Conservation (phyloP, 2,113 vertebrate species). For the Labeo catla region DNA sequence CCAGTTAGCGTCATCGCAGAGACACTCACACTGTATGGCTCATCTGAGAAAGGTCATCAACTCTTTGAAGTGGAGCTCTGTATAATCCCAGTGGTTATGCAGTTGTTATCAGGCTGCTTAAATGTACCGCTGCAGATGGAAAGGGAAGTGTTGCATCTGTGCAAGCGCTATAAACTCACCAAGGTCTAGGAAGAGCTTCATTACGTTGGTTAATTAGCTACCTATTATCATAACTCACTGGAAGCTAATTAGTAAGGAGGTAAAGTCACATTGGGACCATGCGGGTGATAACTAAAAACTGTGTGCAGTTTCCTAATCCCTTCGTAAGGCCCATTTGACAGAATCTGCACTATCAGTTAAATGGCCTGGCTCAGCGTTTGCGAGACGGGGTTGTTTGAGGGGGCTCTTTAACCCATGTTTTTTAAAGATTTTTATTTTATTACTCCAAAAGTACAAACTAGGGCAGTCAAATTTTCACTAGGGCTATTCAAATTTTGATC, state of each 20-base stretch:
- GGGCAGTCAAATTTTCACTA: neutral
- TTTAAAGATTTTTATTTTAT: neutral
- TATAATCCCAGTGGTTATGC: neutral
- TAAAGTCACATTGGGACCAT: constrained; percentile 46
- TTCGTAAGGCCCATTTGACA: neutral
- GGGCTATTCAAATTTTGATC: neutral
- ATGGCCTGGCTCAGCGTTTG: neutral
- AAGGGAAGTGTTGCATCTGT: constrained; percentile 28
- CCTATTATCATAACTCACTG: constrained; percentile 64
- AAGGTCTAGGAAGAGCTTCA: constrained; percentile 54
- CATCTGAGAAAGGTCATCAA: constrained; percentile 57
- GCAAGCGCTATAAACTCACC: constrained; percentile 53
- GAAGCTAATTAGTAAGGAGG: constrained; percentile 64
- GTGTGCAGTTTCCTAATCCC: constrained; percentile 14
- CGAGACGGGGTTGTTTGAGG: neutral
- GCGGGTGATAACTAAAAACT: constrained; percentile 32
- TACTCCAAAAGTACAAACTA: neutral
- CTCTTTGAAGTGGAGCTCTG: constrained; percentile 44
- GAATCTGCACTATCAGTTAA: neutral
- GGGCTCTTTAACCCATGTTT: neutral
- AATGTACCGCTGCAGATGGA: constrained; percentile 5
- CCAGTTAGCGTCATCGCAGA: neutral
- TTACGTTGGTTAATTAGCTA: constrained; percentile 69
- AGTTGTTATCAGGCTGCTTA: constrained; percentile 2
- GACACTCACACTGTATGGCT: neutral